Evolutionary conservation across 2,888 invertebrate species (phyloP), one percentile per base, ranked within the genome.

Genomic region (Stenolophus ochropezus): DNA sequence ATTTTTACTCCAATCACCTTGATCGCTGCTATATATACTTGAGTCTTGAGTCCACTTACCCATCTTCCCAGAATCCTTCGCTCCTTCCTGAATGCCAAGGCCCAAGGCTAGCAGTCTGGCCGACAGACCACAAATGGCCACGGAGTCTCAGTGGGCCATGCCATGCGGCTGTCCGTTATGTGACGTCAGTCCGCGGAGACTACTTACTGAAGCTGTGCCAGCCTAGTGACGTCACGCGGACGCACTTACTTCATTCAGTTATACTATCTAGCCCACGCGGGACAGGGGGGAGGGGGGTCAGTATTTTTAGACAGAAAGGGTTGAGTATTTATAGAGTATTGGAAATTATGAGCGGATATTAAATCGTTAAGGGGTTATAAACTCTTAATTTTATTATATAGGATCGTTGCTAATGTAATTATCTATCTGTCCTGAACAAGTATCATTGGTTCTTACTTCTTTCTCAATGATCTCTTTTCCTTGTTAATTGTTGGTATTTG

Each of bases 81-180:
- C 4, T 11, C 6, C 33, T 11, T 42, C 8, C 2, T 18, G 69
- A 69, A 69, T 69, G 69, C 69, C 69, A 69, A 69, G 69, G 42
- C 27, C 20, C 8, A 16, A n/a, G 33, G 1, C 6, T 23, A 25
- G 61, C 61, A 61, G n/a, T 69, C 16, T 25, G 16, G 11, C 16
- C 33, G 69, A 69, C 69, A 69, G 69, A 69, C 69, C 69, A 69
- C 42, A 69, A 69, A 69, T 69, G 69, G 69, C 69, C 42, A 69
- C 42, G 69, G 8, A 33, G 69, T 69, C 42, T 20, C 42, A 69
- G 69, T 69, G 42, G 42, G 69, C 69, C 69, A 69, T 61, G 61
- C 25, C n/a, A 18, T 20, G 58, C 25, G 4, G 16, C 69, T 33
- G 69, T 61, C 42, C 42, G 69, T 69, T 42, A 33, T 69, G 42